Evolutionary conservation across 30 jellyfish, hydroid and myxozoan genomes (phyloP).

Genomic region (Hydractinia echinata): DNA sequence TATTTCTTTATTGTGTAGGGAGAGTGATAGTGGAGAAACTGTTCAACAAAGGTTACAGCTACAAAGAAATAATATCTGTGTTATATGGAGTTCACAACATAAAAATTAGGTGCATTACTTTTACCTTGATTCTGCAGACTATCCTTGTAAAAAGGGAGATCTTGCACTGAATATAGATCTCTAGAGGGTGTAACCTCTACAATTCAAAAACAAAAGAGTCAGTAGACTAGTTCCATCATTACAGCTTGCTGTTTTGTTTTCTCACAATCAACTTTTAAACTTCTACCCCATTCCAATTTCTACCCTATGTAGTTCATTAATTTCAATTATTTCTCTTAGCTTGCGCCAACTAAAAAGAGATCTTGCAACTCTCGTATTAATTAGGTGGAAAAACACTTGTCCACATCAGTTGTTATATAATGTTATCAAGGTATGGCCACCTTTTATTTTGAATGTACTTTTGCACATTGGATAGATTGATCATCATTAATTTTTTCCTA

Average conservation of each 20-base stretch:
- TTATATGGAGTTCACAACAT: conserved; percentile 3
- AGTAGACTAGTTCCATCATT: no score
- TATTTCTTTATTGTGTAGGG: background rate
- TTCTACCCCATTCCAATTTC: no score
- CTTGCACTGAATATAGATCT: no score
- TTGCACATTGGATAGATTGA: background rate
- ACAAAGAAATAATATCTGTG: conserved; percentile 2
- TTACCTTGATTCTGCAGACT: no score
- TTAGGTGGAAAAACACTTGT: background rate
- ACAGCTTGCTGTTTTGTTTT: background rate
- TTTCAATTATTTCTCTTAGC: background rate
- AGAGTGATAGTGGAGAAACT: background rate
- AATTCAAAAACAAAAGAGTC: no score
- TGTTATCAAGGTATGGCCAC: background rate
- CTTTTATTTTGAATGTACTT: background rate
- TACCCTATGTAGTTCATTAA: no score
- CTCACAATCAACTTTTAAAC: no score
- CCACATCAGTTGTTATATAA: background rate
- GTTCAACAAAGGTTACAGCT: conserved; percentile 11
- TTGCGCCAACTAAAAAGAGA: conserved; percentile 2
- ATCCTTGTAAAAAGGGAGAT: no score
- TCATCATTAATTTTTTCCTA: background rate
- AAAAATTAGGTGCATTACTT: background rate
- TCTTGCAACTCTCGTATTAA: background rate
- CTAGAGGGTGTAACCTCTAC: no score